Base-by-base conservation (phyloP, 2,888 invertebrate genomes). In the Caenorhabditis sp. region DNA sequence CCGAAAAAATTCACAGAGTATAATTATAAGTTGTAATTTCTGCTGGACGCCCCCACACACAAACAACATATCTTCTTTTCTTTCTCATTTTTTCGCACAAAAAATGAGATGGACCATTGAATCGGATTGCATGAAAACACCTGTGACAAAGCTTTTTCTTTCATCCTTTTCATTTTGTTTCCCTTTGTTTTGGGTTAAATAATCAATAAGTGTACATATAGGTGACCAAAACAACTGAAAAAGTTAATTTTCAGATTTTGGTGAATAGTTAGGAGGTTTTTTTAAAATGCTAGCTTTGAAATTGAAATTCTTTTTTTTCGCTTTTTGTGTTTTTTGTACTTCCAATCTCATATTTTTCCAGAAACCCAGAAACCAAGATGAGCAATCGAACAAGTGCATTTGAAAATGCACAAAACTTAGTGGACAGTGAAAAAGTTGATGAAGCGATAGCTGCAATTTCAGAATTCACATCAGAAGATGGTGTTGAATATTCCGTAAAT, bases 351-450 rank as follows among this genome's bases (percentile, higher is more conserved):
- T n/a, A n/a, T n/a, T n/a, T n/a, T n/a, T n/a, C n/a, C n/a, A n/a
- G n/a, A n/a, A n/a, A n/a, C n/a, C n/a, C n/a, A n/a, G n/a, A n/a
- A n/a, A 31, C 31, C 4, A 50, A 23, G 17, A 72, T 67, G 72
- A 62, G 60, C 21, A 54, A 43, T 43, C 43, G 75, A 26, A 54
- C 63, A 49, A 67, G 56, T 38, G 69, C 70, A 2, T 77, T 77
- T 53, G 52, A 65, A 14, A 69, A 66, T 36, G 79, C 79, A 0
- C 66, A 61, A 38, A 43, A 36, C 12, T 49, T 72, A 8, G 72
- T 59, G 17, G 79, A 79, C 20, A 62, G 60, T 3, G 76, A 67
- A 23, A 67, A 72, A 20, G 25, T 65, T 8, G 75, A 75, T 58
- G 77, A 77, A 21, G 72, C 72, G 14, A 49, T 72, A 8, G 58